Evolutionary conservation across 2,888 invertebrate genomes (phyloP), one percentile per base, ranked within the genome.

Genomic region (Campoplex nolae): DNA sequence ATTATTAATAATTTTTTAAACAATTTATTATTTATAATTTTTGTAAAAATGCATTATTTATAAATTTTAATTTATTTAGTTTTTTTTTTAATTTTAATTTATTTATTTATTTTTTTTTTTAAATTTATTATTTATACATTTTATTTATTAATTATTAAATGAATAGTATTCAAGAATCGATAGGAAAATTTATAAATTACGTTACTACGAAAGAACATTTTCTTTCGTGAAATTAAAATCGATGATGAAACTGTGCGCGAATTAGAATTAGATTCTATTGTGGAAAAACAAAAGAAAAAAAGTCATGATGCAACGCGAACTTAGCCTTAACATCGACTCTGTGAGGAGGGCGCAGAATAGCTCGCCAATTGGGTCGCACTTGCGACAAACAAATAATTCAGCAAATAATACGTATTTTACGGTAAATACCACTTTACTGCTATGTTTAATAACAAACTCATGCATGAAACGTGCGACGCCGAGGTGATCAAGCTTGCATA

Each of bases 291-390:
- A 68, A 58, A 23, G 23, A 77, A 16, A 3, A 54, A 3, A 68
- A 58, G 1, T 23, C 28, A 65, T 35, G 38, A 74, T 58, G 18
- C n/a, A 42, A 70, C 70, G 70, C 35, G 71, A 75, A 75, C 79
- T 86, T 75, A 79, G 83, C 85, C 79, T 86, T 76, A 86, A 86
- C 86, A 83, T 79, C 75, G 79, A 71, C 62, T 23, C 23, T 67
- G 70, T 62, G 75, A 78, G 68, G 77, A 85, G 85, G 82, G 74
- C 78, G 78, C 83, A 23, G 71, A 70, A 67, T 35, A 71, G 74
- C 62, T 70, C 74, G 58, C 42, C 73, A 77, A 86, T 86, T 86
- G 83, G 86, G 86, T 86, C 86, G 83, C 85, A 82, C 83, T 77
- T 80, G 83, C 73, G 67, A 80, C 80, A 80, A 83, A 76, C 58